Base-by-base conservation (phyloP, 1,140 invertebrate genomes). In the Helicoverpa armigera region DNA sequence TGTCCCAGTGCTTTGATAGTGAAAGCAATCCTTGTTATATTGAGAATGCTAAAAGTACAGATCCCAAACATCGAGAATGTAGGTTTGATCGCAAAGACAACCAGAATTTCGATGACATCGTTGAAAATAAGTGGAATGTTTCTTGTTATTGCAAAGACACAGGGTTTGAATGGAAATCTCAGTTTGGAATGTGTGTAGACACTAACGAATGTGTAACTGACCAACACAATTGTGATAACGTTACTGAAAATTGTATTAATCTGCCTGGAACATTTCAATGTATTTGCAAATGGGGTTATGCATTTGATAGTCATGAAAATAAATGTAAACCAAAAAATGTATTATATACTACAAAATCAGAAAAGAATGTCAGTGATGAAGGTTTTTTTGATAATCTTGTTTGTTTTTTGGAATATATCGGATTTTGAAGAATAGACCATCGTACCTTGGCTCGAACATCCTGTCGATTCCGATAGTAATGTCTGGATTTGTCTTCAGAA, bases 401-500 rank as follows among this genome's bases (percentile, higher is more conserved):
- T 14, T 5, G 18, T 31, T 18, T 74, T 65, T 60, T 80, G 29
- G 53, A 54, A 63, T 80, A 23, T 48, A 43, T 80, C 54, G 48
- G 65, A 61, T 48, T 67, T 48, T 73, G 18, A 58, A 58, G 2
- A 58, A 10, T 48, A 51, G 3, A 23, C 23, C 23, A 23, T 58
- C 2, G 14, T 77, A 97, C 96, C 95, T 97, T 98, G 1, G 97
- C 97, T 79, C 97, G 92, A 58, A 97, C 96, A 83, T 97, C 97
- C 56, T 96, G 96, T 81, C 97, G 95, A 67, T 96, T 95, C 53
- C 96, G 95, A 88, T 96, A 96, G 82, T 96, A 96, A 89, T 97
- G 96, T 72, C 96, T 95, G 0, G 96, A 95, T 12, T 97, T 96
- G 83, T 98, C 97, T 90, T 98, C 98, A n/a, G 97, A 98, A 13